Conservation (phyloP, 2,797 vertebrate genomes). For the Epinephelus awoara region DNA sequence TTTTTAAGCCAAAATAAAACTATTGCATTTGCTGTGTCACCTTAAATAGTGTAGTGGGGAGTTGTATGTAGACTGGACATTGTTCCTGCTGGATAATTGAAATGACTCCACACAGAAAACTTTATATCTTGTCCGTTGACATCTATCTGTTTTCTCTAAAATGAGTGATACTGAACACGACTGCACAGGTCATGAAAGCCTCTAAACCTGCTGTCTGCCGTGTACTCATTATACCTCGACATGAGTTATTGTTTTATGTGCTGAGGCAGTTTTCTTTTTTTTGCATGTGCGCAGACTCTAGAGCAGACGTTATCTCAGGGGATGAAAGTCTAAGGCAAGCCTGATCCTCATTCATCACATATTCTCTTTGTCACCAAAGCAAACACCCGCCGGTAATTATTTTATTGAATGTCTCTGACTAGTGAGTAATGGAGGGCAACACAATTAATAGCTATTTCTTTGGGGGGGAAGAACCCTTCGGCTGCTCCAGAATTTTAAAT, state of each 20-base stretch:
- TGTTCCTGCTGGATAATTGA: neutral
- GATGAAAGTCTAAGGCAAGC: conserved; percentile 43
- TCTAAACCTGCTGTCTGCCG: conserved; percentile 17
- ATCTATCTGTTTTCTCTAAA: neutral
- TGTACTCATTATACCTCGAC: neutral
- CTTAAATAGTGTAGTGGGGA: neutral
- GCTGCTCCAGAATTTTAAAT: conserved; percentile 70
- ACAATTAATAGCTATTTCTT: conserved; percentile 72
- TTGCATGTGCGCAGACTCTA: conserved; percentile 33
- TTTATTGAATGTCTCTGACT: conserved; percentile 70
- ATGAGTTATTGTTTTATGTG: conserved; percentile 28
- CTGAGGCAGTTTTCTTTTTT: conserved; percentile 24
- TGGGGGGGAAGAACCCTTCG: conserved; percentile 50
- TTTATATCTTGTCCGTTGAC: neutral
- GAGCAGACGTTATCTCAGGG: conserved; percentile 54
- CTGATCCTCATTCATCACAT: conserved; percentile 71
- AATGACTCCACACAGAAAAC: neutral
- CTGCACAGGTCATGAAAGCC: conserved; percentile 18
- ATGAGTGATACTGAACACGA: neutral
- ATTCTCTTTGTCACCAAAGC: conserved; percentile 75
- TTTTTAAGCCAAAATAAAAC: conserved; percentile 5
- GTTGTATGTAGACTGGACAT: neutral
- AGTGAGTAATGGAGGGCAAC: conserved; percentile 74
- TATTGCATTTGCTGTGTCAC: neutral
- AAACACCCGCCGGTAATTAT: conserved; percentile 72